These are phyloP conservation scores for Andrena dorsata DNA, from an alignment of 2,888 invertebrate species.

Conservation along the genomic window DNA sequence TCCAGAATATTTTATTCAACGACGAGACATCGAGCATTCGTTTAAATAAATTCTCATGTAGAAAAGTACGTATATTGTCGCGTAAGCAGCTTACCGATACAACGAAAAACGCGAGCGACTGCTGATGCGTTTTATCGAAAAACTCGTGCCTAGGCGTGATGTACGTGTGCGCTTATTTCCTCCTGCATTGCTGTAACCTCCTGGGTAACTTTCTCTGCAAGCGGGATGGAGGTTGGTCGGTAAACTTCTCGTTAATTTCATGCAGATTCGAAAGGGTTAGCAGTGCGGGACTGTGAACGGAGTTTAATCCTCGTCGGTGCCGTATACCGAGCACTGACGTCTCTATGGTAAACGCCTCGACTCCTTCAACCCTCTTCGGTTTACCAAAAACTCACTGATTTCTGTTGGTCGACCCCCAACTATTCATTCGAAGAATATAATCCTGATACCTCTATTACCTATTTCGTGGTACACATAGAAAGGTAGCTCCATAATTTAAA, in stretches of 20 bases:
- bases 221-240: slow-evolving; percentile 48
- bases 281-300: slow-evolving; percentile 58
- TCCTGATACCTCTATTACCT: not conserved
- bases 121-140: slow-evolving; percentile 6
- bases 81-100: not conserved
- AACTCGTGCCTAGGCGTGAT: not conserved
- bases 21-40: not conserved
- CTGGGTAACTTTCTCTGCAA: slow-evolving; percentile 59
- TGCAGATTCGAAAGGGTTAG: slow-evolving; percentile 73
- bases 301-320: slow-evolving; percentile 64
- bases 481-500: too few species aligned
- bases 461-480: not conserved
- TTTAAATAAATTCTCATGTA: not conserved
- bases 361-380: slow-evolving; percentile 27
- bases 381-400: slow-evolving; percentile 38
- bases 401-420: slow-evolving; percentile 31
- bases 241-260: slow-evolving; percentile 73
- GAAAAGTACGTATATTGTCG: not conserved
- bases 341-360: slow-evolving; percentile 41
- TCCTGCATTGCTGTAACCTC: slow-evolving; percentile 51
- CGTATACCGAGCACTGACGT: slow-evolving; percentile 55
- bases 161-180: slow-evolving; percentile 5
- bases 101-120: not conserved
- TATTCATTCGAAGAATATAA: slow-evolving; percentile 36
- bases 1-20: not conserved